Evolutionary conservation across 2,797 vertebrate genomes (phyloP), one percentile per base, ranked within the genome.

Genomic region (Eremophila alpestris): DNA sequence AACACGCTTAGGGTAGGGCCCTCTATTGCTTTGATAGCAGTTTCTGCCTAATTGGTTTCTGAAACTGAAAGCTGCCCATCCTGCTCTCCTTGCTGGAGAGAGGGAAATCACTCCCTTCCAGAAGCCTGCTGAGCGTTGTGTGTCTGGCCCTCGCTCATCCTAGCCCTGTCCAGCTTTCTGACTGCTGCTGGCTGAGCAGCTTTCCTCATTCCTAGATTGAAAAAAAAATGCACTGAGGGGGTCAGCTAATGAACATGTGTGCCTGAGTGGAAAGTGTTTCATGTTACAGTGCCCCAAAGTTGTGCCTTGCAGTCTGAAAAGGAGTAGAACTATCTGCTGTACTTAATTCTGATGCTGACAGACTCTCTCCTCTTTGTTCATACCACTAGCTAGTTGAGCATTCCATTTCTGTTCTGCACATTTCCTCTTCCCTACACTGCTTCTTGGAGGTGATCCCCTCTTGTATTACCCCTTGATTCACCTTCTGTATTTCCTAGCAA

Each of bases 11-110:
- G 95, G 94, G 95, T 90, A 95, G 96, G 96, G 96, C 96, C 82
- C 30, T 95, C 65, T 93, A 34, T 86, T 95, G 90, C 96, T 94
- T 93, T 90, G 93, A 95, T 96, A 96, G 94, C 92, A 96, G 90
- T 96, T 96, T 95, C 95, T 95, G 52, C 91, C 83, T 96, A 95
- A 95, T 96, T 91, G 95, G 90, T 90, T 95, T 84, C 77, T 91
- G 93, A 90, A 94, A 92, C 94, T 89, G 86, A 88, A 96, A 96
- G 94, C 94, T 2, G 49, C 87, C 84, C 73, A 75, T 96, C 89
- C 89, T 92, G 94, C 95, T 97, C 64, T 94, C 93, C 87, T 88
- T 91, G 94, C 89, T 90, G 94, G 76, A 88, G 90, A 95, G 88
- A 74, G 52, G 80, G 64, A 82, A 87, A 87, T 64, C 80, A 23